These are phyloP conservation scores for Amiota mariae DNA, from an alignment of 2,888 invertebrate genomes.

Conservation along the genomic window DNA sequence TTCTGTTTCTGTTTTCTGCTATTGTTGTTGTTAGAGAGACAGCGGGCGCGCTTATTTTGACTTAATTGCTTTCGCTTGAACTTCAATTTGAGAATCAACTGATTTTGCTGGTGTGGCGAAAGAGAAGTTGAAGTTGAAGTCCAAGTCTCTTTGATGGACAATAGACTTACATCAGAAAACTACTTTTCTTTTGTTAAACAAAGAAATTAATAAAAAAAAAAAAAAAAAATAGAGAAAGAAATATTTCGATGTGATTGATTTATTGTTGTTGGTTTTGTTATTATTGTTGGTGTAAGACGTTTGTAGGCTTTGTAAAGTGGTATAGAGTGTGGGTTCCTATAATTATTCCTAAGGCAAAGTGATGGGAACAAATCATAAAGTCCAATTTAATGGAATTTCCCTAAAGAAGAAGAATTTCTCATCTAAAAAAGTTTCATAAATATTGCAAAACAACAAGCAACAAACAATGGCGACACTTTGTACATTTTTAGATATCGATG, in stretches of 20 bases:
- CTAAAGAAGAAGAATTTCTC: no score
- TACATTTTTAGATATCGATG: no score
- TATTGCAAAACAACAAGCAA: no score
- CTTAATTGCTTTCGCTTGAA: conserved; percentile 67
- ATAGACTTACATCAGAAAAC: conserved; percentile 1
- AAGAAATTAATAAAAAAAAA: conserved; percentile 24
- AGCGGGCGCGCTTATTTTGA: conserved; percentile 67
- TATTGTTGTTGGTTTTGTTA: neutral
- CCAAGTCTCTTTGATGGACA: neutral
- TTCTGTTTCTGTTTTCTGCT: neutral
- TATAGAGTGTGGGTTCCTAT: no score
- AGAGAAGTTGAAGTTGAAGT: neutral
- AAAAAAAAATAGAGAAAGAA: neutral
- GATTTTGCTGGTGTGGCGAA: conserved; percentile 16
- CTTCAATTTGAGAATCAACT: conserved; percentile 42
- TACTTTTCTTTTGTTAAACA: conserved; percentile 10
- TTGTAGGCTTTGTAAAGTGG: no score
- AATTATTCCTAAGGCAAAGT: no score
- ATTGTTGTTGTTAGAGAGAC: conserved; percentile 22
- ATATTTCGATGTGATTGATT: neutral
- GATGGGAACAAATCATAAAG: no score
- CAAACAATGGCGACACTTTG: no score
- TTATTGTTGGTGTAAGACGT: no score
- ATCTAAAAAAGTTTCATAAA: no score
- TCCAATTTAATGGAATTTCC: no score